These are phyloP conservation scores for Congeria kusceri DNA, from an alignment of 2,888 invertebrate species.

Conservation along the genomic window DNA sequence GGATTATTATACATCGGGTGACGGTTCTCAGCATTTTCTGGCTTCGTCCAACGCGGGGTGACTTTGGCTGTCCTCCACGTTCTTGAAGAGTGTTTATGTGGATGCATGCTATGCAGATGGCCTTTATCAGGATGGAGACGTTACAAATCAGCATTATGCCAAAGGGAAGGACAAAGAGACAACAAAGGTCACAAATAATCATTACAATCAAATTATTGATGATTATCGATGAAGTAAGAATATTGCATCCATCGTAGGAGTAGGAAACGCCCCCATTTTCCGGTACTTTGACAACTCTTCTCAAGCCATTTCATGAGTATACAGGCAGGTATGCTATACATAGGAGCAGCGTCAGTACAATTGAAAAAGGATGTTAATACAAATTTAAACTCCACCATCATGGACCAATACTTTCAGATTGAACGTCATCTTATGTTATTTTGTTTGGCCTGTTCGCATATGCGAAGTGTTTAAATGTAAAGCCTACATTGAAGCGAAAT, in stretches of 20 bases:
- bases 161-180: constrained; percentile 57
- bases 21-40: constrained; percentile 59
- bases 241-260: constrained; percentile 41
- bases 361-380: too few species aligned
- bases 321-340: constrained; percentile 40
- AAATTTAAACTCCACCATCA: too few species aligned
- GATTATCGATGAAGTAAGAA: constrained; percentile 17
- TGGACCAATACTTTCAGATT: too few species aligned
- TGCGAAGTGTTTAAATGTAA: too few species aligned
- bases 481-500: neutral
- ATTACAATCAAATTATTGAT: constrained; percentile 13
- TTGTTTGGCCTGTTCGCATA: too few species aligned
- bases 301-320: constrained; percentile 23
- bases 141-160: constrained; percentile 48
- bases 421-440: too few species aligned
- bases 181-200: constrained; percentile 51
- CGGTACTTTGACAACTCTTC: neutral
- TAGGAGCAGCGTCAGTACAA: constrained; percentile 27
- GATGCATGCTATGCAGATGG: constrained; percentile 36
- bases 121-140: constrained; percentile 50
- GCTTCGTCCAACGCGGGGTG: constrained; percentile 5
- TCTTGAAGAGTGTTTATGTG: constrained; percentile 25
- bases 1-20: constrained; percentile 55
- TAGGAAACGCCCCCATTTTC: neutral
- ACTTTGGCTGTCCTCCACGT: constrained; percentile 14